Evolutionary conservation across 2,888 invertebrate species (phyloP).

Genomic region (Philereme vetulata): DNA sequence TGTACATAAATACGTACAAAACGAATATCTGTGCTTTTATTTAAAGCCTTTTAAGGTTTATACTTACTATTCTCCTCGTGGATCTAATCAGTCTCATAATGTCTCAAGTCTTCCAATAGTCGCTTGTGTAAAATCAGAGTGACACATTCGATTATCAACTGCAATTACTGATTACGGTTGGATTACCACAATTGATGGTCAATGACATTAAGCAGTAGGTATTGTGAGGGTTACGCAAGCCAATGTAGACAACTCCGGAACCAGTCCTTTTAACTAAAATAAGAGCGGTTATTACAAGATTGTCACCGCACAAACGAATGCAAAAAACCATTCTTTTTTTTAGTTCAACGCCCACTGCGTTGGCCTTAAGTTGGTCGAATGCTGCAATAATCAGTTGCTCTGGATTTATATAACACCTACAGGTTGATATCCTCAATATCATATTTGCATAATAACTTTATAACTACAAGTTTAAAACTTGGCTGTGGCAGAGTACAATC

Average conservation of each 20-base stretch:
- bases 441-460: background rate
- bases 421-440: background rate
- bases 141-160: constrained; percentile 4
- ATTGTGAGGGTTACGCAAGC: constrained; percentile 53
- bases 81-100: too few relatives aligned
- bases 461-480: background rate
- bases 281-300: constrained; percentile 34
- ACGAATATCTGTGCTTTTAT: too few relatives aligned
- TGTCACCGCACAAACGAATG: constrained; percentile 39
- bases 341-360: constrained; percentile 12
- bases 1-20: too few relatives aligned
- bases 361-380: constrained; percentile 3
- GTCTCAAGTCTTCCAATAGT: background rate
- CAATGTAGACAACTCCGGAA: constrained; percentile 41
- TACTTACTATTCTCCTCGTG: too few relatives aligned
- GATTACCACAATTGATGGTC: constrained; percentile 34
- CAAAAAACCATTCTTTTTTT: constrained; percentile 38
- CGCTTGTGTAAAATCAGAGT: constrained; percentile 3
- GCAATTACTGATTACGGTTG: constrained; percentile 22
- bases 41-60: too few relatives aligned
- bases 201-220: constrained; percentile 41
- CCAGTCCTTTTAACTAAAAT: constrained; percentile 45
- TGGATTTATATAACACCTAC: background rate
- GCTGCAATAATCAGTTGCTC: constrained; percentile 1
- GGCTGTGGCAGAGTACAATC: background rate